Conservation (phyloP, 2,113 vertebrate genomes). For the Oreochromis aureus region DNA sequence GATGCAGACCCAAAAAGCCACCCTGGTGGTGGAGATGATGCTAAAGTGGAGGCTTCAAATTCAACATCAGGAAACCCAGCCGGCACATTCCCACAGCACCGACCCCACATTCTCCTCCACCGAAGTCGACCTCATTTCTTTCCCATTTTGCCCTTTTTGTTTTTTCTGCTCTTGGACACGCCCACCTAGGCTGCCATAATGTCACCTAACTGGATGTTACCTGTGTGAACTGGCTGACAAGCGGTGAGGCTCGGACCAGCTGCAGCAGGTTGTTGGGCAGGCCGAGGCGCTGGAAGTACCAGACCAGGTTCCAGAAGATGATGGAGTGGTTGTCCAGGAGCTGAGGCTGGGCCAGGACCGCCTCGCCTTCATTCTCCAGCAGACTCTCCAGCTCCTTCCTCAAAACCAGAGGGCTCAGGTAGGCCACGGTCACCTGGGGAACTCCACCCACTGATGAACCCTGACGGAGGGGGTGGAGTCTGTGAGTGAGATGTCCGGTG, state of each 20-base stretch:
- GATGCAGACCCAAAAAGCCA: not conserved
- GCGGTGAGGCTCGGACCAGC: conserved; percentile 76
- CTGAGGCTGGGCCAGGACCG: conserved; percentile 79
- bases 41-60: not conserved
- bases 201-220: conserved; percentile 24
- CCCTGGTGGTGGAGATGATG: not conserved
- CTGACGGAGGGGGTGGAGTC: not conserved
- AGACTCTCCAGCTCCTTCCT: conserved; percentile 91
- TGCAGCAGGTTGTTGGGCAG: conserved; percentile 83
- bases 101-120: not conserved
- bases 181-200: not conserved
- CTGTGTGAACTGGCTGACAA: conserved; percentile 64
- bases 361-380: conserved; percentile 88
- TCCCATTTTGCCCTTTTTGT: not conserved
- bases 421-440: conserved; percentile 79
- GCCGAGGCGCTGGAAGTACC: conserved; percentile 86
- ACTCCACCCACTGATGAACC: conserved; percentile 15
- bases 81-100: not conserved
- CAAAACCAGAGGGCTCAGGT: conserved; percentile 89
- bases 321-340: conserved; percentile 87
- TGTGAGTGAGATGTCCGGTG: not conserved
- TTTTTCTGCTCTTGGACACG: not conserved
- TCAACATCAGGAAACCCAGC: not conserved
- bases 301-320: conserved; percentile 95
- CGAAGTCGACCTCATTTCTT: not conserved